Evolutionary conservation across 2,888 invertebrate genomes (phyloP).

Genomic region (Nezara viridula): DNA sequence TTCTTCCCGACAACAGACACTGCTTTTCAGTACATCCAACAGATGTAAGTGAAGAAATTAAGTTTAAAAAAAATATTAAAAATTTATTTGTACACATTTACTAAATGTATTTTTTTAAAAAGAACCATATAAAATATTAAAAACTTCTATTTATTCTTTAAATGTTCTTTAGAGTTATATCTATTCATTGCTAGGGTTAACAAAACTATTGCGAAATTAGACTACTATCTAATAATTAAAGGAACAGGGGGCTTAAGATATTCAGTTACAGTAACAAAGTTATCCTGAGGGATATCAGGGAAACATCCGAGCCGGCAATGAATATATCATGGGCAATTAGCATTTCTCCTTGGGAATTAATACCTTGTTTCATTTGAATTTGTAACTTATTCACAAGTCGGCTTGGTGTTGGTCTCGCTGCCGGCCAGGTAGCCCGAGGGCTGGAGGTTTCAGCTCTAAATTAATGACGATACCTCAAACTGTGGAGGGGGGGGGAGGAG

Average conservation of each 20-base stretch:
- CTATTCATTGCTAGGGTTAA: too few species aligned
- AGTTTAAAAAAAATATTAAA: too few species aligned
- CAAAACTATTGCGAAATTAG: too few species aligned
- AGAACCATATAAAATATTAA: too few species aligned
- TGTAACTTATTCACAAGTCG: constrained; percentile 5
- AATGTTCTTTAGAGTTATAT: too few species aligned
- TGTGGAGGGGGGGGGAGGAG: not conserved
- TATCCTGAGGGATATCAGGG: not conserved
- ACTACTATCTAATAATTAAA: too few species aligned
- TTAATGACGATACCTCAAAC: not conserved
- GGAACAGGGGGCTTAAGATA: not conserved
- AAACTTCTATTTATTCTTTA: too few species aligned
- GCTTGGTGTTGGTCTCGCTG: not conserved
- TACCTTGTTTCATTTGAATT: constrained; percentile 17
- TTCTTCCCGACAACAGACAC: too few species aligned
- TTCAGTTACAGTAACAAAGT: not conserved
- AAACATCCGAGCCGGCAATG: not conserved
- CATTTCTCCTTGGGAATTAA: constrained; percentile 1
- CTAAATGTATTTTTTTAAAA: too few species aligned
- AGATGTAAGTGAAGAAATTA: too few species aligned
- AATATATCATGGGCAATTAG: constrained; percentile 20
- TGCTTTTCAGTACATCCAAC: too few species aligned
- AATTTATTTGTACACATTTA: too few species aligned
- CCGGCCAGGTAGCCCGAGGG: not conserved
- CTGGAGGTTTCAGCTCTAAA: not conserved